Conservation (phyloP, 2,113 vertebrate species). For the Carlito syrichta region DNA sequence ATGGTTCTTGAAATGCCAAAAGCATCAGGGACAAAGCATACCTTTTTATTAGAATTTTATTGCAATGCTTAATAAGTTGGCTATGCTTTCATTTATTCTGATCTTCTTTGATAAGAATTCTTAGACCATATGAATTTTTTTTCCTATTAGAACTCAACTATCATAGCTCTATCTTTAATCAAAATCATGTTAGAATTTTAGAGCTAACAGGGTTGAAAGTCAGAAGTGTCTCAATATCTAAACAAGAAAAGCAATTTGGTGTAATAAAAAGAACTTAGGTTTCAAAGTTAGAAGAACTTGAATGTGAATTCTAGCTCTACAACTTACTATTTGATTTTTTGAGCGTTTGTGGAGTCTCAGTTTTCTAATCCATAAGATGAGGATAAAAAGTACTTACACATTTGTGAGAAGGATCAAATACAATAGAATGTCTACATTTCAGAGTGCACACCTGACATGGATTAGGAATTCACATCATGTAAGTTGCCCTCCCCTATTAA, state of each 20-base stretch:
- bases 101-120: background rate
- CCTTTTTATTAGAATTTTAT: conserved; percentile 22
- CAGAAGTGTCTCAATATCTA: background rate
- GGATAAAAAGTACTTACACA: background rate
- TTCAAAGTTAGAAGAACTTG: background rate
- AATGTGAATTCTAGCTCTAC: background rate
- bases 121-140: background rate
- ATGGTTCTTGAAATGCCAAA: conserved; percentile 14
- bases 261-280: background rate
- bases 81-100: background rate
- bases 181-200: background rate
- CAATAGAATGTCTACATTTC: background rate
- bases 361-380: background rate
- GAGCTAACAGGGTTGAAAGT: background rate
- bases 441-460: background rate
- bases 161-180: background rate
- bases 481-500: background rate
- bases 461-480: background rate
- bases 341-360: background rate
- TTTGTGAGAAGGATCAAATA: background rate
- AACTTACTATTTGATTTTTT: background rate
- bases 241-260: background rate
- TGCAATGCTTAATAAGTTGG: background rate
- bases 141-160: background rate
- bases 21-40: background rate